Evolutionary conservation across 2,797 vertebrate genomes (phyloP).

Genomic region (Hippoglossus hippoglossus): DNA sequence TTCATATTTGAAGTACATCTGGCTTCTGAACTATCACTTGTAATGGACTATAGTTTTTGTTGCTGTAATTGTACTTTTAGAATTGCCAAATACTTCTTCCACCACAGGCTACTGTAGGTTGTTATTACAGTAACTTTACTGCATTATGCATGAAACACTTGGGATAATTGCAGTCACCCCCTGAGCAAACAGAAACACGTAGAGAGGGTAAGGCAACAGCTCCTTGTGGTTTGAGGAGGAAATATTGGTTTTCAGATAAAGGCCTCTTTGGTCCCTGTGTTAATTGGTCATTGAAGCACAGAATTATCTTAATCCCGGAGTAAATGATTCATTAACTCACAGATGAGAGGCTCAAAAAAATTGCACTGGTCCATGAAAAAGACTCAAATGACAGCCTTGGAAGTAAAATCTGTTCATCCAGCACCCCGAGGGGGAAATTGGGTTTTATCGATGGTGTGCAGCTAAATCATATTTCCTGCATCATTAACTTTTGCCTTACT

Average conservation of each 20-base stretch:
- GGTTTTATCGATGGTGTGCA: conserved; percentile 49
- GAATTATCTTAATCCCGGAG: conserved; percentile 72
- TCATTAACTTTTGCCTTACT: conserved; percentile 58
- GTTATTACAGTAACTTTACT: conserved; percentile 14
- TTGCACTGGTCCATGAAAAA: conserved; percentile 55
- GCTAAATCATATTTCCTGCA: conserved; percentile 69
- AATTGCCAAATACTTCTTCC: background rate
- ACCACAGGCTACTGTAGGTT: background rate
- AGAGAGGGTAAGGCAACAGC: conserved; percentile 26
- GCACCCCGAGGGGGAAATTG: conserved; percentile 34
- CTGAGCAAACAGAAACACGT: conserved; percentile 60
- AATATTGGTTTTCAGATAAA: conserved; percentile 63
- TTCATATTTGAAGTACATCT: background rate
- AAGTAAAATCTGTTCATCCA: conserved; percentile 69
- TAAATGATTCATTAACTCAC: conserved; percentile 72
- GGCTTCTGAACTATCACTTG: background rate
- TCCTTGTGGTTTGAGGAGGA: conserved; percentile 57
- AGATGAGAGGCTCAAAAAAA: conserved; percentile 63
- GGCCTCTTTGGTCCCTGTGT: conserved; percentile 63
- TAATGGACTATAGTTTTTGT: background rate
- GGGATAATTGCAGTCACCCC: conserved; percentile 27
- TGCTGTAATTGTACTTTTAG: background rate
- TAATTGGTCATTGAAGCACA: conserved; percentile 72
- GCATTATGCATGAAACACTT: conserved; percentile 18
- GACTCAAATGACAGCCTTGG: conserved; percentile 60